phyloP scores from a whole-genome alignment of 1,140 invertebrate genomes.

The Drosophila murphyi region DNA sequence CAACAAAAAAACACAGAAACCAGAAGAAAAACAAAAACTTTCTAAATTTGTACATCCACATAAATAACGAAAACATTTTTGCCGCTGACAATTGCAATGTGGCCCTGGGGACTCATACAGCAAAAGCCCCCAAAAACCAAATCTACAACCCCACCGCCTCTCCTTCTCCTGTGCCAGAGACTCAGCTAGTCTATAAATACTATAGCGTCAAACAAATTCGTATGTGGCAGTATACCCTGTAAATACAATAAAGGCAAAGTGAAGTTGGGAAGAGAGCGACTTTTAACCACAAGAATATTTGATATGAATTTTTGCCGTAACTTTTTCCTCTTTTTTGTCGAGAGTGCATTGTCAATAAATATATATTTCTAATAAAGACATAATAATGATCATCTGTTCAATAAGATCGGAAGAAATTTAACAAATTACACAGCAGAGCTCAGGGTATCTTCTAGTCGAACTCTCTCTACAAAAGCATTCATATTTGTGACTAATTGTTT shows the following conservation, averaged over 20 bases:
- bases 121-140: neutral
- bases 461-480: neutral
- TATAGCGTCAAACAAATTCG: conserved; percentile 18
- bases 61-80: conserved; percentile 54
- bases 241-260: too few species aligned
- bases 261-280: too few species aligned
- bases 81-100: conserved; percentile 57
- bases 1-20: conserved; percentile 18
- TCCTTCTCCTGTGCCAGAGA: neutral
- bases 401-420: neutral
- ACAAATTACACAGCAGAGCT: neutral
- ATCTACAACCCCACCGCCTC: neutral
- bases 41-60: conserved; percentile 56
- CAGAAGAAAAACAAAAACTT: conserved; percentile 24
- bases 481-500: neutral
- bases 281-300: too few species aligned
- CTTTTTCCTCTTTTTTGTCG: too few species aligned
- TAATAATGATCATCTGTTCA: neutral
- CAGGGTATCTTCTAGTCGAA: conserved; percentile 5
- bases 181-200: conserved; percentile 43
- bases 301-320: too few species aligned
- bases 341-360: too few species aligned
- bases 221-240: conserved; percentile 8
- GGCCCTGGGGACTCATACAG: conserved; percentile 45
- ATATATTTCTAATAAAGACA: neutral